These are phyloP conservation scores for Cynoglossus semilaevis DNA, from an alignment of 2,113 vertebrate species.

Conservation along the genomic window DNA sequence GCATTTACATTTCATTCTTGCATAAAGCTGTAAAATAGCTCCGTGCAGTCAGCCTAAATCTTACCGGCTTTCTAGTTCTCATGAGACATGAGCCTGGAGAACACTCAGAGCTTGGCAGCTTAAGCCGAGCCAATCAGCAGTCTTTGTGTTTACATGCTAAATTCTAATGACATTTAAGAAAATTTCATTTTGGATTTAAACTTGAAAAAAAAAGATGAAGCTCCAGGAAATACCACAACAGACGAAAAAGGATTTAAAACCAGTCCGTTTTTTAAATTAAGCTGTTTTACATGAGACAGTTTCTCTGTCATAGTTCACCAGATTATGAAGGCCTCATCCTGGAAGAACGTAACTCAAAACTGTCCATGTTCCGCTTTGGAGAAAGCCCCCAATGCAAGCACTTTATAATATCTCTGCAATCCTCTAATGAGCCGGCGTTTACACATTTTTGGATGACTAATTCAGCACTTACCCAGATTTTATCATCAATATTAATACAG, in stretches of 20 bases:
- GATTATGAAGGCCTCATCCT: no score
- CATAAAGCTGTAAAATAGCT: conserved; percentile 17
- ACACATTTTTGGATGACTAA: conserved; percentile 13
- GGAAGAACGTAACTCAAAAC: neutral
- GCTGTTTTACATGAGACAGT: no score
- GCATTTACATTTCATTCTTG: conserved; percentile 16
- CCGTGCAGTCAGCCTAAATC: conserved; percentile 4
- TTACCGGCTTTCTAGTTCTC: conserved; percentile 1
- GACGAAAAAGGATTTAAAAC: no score
- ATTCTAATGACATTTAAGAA: neutral
- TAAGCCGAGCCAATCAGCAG: conserved; percentile 8
- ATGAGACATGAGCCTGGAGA: neutral
- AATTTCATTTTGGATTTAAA: neutral
- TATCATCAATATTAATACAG: conserved; percentile 15
- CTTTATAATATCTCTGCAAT: neutral
- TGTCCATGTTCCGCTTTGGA: neutral
- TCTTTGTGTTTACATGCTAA: neutral
- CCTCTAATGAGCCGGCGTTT: conserved; percentile 6
- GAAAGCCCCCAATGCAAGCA: neutral
- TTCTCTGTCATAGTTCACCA: no score
- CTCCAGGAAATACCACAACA: no score
- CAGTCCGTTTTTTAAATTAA: no score
- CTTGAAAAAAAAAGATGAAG: no score
- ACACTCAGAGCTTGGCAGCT: conserved; percentile 3
- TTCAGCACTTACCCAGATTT: conserved; percentile 6